Conservation (phyloP, 2,888 invertebrate species). For the Prenolepis imparis region DNA sequence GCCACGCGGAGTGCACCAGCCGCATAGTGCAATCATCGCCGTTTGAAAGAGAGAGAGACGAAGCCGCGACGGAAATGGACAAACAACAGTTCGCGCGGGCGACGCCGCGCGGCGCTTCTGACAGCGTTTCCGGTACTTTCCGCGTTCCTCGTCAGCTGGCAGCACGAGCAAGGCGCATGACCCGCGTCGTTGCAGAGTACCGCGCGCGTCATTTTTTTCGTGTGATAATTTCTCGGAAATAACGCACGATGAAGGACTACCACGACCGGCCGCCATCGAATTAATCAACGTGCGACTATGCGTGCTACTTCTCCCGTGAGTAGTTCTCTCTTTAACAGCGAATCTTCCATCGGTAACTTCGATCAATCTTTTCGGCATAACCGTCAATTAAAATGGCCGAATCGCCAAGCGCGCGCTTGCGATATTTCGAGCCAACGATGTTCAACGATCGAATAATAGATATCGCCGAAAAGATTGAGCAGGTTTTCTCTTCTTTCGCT, state of each 20-base stretch:
- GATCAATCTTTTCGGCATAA: background rate
- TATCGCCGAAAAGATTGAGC: background rate
- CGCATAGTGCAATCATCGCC: slow-evolving; percentile 44
- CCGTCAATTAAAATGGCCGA: background rate
- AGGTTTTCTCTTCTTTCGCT: background rate
- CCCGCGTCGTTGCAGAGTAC: background rate
- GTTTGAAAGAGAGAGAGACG: slow-evolving; percentile 19
- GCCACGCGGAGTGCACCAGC: slow-evolving; percentile 38
- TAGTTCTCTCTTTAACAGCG: background rate
- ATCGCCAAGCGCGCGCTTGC: background rate
- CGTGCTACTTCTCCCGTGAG: background rate
- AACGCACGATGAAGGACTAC: background rate
- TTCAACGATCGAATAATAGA: background rate
- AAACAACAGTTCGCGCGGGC: slow-evolving; percentile 64
- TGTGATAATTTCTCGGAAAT: background rate
- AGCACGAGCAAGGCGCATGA: slow-evolving; percentile 83
- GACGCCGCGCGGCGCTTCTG: slow-evolving; percentile 75
- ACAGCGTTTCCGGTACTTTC: slow-evolving; percentile 37
- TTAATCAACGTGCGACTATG: background rate
- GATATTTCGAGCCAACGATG: background rate
- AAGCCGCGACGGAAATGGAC: slow-evolving; percentile 44
- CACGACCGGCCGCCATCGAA: background rate
- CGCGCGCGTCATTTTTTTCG: slow-evolving; percentile 2
- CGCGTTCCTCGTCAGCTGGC: slow-evolving; percentile 80
- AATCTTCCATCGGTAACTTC: background rate